A percentile compares a stretch with the other conserved stretches of the same genome.
Evolutionary conservation across 2,113 vertebrate species (phyloP).

Genomic region (Perognathus longimembris): DNA sequence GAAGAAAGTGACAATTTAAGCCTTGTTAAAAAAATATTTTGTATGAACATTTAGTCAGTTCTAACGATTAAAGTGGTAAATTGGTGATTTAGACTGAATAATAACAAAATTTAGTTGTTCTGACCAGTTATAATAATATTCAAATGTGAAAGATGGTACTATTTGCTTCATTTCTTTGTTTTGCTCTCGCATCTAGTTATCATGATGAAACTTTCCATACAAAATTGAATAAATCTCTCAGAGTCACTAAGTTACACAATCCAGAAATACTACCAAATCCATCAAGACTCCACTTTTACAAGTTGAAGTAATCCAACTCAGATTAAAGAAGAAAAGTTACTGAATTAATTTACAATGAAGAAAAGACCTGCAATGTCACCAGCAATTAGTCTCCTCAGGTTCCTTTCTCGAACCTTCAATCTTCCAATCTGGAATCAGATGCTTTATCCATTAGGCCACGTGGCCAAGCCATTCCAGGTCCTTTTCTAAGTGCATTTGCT

Average conservation of each 20-base stretch:
- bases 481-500: conserved; percentile 19
- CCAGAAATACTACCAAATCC: background rate
- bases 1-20: conserved; percentile 10
- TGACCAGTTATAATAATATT: conserved; percentile 41
- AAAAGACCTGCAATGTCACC: background rate
- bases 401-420: too few relatives aligned
- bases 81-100: background rate
- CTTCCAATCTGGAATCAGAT: too few relatives aligned
- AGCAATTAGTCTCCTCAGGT: background rate
- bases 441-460: too few relatives aligned
- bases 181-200: conserved; percentile 36
- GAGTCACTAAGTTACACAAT: conserved; percentile 1
- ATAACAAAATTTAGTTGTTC: background rate
- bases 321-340: conserved; percentile 21
- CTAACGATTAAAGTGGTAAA: conserved; percentile 11
- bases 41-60: background rate
- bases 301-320: conserved; percentile 38
- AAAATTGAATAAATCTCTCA: conserved; percentile 4
- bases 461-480: too few relatives aligned
- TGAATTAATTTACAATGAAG: conserved; percentile 30
- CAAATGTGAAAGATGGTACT: background rate
- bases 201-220: background rate
- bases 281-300: conserved; percentile 15
- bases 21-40: background rate
- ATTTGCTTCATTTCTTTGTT: conserved; percentile 41